phyloP scores from a whole-genome alignment of 2,888 invertebrate species.

The Hemithea aestivaria region DNA sequence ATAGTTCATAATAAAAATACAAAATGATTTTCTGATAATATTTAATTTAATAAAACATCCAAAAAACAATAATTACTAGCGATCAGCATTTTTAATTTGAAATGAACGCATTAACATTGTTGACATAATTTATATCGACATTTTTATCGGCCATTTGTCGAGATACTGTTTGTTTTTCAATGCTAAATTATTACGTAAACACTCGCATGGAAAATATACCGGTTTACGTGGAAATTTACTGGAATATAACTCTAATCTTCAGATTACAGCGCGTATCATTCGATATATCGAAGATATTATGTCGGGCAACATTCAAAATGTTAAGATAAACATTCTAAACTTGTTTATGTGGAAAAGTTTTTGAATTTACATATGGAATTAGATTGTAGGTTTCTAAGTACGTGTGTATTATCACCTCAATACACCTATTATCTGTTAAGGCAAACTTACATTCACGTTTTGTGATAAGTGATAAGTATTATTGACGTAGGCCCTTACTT shows the following conservation, averaged over 20 bases:
- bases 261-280: slow-evolving; percentile 33
- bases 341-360: slow-evolving; percentile 27
- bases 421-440: slow-evolving; percentile 14
- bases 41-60: too few species aligned
- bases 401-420: slow-evolving; percentile 6
- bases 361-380: slow-evolving; percentile 7
- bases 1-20: too few species aligned
- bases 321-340: slow-evolving; percentile 21
- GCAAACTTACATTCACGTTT: slow-evolving; percentile 4
- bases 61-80: too few species aligned
- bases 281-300: slow-evolving; percentile 28
- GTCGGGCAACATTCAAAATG: slow-evolving; percentile 30
- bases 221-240: slow-evolving; percentile 38
- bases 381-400: slow-evolving; percentile 3
- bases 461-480: neutral
- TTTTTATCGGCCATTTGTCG: slow-evolving; percentile 23
- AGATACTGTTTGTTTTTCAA: slow-evolving; percentile 31
- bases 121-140: slow-evolving; percentile 15
- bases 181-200: slow-evolving; percentile 33
- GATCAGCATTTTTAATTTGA: slow-evolving; percentile 3
- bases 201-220: slow-evolving; percentile 28
- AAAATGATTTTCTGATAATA: too few species aligned
- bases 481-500: too few species aligned
- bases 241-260: slow-evolving; percentile 27
- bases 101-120: slow-evolving; percentile 25